phyloP scores from a whole-genome alignment of 2,888 invertebrate genomes.

The Agrilus mali region DNA sequence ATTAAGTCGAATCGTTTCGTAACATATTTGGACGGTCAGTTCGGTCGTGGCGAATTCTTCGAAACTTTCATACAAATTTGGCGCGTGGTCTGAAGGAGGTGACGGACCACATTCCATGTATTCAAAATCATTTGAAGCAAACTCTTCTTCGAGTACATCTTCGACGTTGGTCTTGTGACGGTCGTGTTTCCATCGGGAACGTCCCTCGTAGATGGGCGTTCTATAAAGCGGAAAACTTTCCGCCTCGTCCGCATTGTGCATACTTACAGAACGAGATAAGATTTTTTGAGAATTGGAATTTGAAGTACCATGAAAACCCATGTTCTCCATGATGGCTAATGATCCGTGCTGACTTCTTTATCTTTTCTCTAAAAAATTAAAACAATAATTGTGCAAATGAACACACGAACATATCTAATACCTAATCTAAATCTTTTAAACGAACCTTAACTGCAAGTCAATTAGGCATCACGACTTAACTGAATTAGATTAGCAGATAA shows the following conservation, averaged over 20 bases:
- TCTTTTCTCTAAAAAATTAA: conserved; percentile 12
- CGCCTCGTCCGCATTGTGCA: conserved; percentile 24
- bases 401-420: no score
- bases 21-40: conserved; percentile 57
- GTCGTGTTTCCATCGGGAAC: conserved; percentile 18
- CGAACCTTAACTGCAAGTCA: no score
- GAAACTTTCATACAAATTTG: conserved; percentile 71
- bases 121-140: conserved; percentile 57
- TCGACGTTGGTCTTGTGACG: conserved; percentile 16
- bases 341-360: not conserved
- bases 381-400: not conserved
- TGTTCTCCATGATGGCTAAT: conserved; percentile 28
- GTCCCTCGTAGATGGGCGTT: conserved; percentile 19
- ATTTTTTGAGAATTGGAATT: conserved; percentile 17
- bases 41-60: conserved; percentile 53
- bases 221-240: conserved; percentile 31
- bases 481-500: no score
- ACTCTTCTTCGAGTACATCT: conserved; percentile 49
- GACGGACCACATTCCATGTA: conserved; percentile 71
- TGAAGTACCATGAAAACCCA: conserved; percentile 29
- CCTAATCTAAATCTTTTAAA: no score
- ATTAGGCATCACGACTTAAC: no score
- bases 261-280: conserved; percentile 34
- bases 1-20: conserved; percentile 60
- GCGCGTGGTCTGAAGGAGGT: conserved; percentile 68